Conservation (phyloP, 2,888 invertebrate species). For the Lymantria monacha region DNA sequence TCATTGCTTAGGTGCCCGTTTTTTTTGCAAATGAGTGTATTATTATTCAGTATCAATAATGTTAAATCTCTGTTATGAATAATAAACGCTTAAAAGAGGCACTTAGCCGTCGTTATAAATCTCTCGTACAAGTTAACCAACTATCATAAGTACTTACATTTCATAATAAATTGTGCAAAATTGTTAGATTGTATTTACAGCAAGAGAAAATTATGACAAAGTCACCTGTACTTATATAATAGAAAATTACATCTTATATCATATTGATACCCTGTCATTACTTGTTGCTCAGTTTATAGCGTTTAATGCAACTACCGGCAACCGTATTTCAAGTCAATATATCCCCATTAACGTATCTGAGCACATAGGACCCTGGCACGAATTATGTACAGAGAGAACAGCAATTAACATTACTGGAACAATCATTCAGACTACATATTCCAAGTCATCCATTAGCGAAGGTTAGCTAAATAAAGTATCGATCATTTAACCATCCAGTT, state of each 20-base stretch:
- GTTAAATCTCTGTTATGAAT: slow-evolving; percentile 28
- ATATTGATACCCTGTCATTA: slow-evolving; percentile 44
- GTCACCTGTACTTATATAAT: too few relatives aligned
- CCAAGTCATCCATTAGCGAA: slow-evolving; percentile 54
- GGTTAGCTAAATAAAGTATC: slow-evolving; percentile 52
- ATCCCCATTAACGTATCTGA: slow-evolving; percentile 47
- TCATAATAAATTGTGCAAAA: slow-evolving; percentile 24
- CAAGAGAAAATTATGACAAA: too few relatives aligned
- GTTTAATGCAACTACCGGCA: slow-evolving; percentile 21
- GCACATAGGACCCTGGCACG: slow-evolving; percentile 37
- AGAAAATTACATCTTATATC: too few relatives aligned
- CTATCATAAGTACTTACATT: slow-evolving; percentile 2
- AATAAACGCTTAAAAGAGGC: slow-evolving; percentile 28
- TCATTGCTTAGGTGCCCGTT: too few relatives aligned
- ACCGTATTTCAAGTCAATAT: slow-evolving; percentile 44
- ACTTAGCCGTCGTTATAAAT: slow-evolving; percentile 22
- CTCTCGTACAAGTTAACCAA: slow-evolving; percentile 20
- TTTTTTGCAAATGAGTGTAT: too few relatives aligned
- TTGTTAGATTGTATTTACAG: slow-evolving; percentile 9
- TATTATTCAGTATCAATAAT: slow-evolving; percentile 28
- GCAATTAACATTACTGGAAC: slow-evolving; percentile 67
- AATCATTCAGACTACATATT: slow-evolving; percentile 56
- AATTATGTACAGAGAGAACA: slow-evolving; percentile 47
- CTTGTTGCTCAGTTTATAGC: slow-evolving; percentile 25
- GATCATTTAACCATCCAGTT: slow-evolving; percentile 23